These are phyloP conservation scores for Gymnoscopelus braueri DNA, from an alignment of 2,797 vertebrate genomes.

Conservation along the genomic window DNA sequence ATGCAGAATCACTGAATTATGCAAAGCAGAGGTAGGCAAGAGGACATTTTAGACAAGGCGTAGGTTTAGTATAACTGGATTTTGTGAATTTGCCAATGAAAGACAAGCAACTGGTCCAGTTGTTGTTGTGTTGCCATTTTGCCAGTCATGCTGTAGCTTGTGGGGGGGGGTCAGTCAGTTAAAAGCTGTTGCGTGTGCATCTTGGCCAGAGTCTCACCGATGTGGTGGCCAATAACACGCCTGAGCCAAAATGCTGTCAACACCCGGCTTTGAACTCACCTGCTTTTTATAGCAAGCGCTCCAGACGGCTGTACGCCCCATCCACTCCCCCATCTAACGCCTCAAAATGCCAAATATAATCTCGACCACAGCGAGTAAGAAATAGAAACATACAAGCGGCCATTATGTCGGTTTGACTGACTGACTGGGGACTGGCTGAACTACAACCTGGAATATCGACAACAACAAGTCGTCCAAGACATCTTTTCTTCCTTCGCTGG, in stretches of 20 bases:
- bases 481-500: background rate
- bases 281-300: constrained; percentile 86
- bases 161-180: constrained; percentile 56
- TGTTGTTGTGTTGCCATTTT: background rate
- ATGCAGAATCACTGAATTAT: constrained; percentile 57
- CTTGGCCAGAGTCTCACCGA: constrained; percentile 47
- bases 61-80: background rate
- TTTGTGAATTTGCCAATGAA: constrained; percentile 8
- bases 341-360: constrained; percentile 71
- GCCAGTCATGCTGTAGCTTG: constrained; percentile 20
- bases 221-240: constrained; percentile 69
- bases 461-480: background rate
- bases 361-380: constrained; percentile 53
- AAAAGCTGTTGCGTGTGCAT: constrained; percentile 57
- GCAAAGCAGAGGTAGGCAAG: constrained; percentile 21
- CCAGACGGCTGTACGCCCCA: constrained; percentile 55
- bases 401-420: constrained; percentile 27
- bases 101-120: constrained; percentile 6
- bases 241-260: constrained; percentile 75
- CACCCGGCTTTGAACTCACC: constrained; percentile 82
- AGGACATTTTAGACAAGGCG: constrained; percentile 21
- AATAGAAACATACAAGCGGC: constrained; percentile 59
- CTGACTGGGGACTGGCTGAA: constrained; percentile 7
- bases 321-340: constrained; percentile 51
- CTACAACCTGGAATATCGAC: constrained; percentile 3